Percentiles rank a stretch among this genome's conserved stretches.
Evolutionary conservation across 2,888 invertebrate genomes (phyloP).

Genomic region (Macrosiphum euphorbiae): DNA sequence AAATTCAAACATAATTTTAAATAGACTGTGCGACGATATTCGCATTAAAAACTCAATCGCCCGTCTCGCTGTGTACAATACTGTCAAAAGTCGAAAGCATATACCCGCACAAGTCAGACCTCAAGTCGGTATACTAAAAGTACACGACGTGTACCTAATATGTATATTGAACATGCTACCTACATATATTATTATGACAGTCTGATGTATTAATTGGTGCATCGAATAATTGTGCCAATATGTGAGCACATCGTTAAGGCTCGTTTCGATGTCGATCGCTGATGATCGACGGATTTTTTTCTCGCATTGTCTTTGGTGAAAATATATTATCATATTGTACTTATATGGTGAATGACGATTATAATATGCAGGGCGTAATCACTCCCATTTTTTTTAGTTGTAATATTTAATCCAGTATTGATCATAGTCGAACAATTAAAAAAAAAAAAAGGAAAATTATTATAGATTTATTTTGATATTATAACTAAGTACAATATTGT

Average conservation of each 20-base stretch:
- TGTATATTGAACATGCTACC: background rate
- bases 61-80: background rate
- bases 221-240: background rate
- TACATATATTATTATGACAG: background rate
- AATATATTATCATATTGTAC: background rate
- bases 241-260: background rate
- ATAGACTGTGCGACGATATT: constrained; percentile 27
- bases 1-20: constrained; percentile 38
- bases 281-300: background rate
- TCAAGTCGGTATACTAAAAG: background rate
- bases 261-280: background rate
- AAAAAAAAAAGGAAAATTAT: too few species aligned
- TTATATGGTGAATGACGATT: background rate
- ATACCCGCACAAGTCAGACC: background rate
- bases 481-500: too few species aligned
- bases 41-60: constrained; percentile 13
- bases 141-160: background rate
- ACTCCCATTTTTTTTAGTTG: background rate
- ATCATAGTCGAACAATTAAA: background rate
- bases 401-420: background rate
- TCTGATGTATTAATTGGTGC: background rate
- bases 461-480: too few species aligned
- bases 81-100: background rate
- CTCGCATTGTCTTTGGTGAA: background rate
- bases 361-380: background rate